These are phyloP conservation scores for Apamea sordens DNA, from an alignment of 2,888 invertebrate species.

Conservation along the genomic window DNA sequence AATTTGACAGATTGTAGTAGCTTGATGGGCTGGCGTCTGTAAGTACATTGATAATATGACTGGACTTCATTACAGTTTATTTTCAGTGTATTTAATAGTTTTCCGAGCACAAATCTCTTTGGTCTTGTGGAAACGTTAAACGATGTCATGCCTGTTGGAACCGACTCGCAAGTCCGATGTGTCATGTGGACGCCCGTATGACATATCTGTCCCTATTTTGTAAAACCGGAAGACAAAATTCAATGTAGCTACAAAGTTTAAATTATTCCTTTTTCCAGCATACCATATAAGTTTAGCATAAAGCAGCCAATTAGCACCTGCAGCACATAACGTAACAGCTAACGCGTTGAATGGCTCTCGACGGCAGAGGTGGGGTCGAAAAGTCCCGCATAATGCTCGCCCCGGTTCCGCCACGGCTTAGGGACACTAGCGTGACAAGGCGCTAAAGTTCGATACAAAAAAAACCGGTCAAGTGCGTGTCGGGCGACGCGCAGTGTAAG, in stretches of 20 bases:
- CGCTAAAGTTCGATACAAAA: background rate
- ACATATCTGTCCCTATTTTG: background rate
- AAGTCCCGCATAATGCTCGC: background rate
- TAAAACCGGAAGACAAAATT: background rate
- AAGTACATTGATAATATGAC: background rate
- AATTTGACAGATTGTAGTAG: too few relatives aligned
- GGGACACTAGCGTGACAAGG: background rate
- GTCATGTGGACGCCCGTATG: background rate
- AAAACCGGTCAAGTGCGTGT: too few relatives aligned
- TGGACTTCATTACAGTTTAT: background rate
- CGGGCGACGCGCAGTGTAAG: too few relatives aligned
- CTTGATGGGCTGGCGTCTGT: too few relatives aligned
- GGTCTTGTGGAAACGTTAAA: background rate
- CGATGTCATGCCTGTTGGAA: background rate
- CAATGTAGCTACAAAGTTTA: background rate
- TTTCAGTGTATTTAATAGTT: background rate
- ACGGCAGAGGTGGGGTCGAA: background rate
- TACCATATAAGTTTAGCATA: background rate
- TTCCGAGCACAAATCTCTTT: background rate
- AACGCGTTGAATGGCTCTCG: background rate
- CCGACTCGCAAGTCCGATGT: too few relatives aligned
- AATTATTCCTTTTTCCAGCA: background rate
- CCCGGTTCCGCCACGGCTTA: background rate
- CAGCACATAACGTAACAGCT: slow-evolving; percentile 1
- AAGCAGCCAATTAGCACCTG: slow-evolving; percentile 19